These are phyloP conservation scores for Prosopocoilus inquinatus DNA, from an alignment of 2,888 invertebrate genomes.

Conservation along the genomic window DNA sequence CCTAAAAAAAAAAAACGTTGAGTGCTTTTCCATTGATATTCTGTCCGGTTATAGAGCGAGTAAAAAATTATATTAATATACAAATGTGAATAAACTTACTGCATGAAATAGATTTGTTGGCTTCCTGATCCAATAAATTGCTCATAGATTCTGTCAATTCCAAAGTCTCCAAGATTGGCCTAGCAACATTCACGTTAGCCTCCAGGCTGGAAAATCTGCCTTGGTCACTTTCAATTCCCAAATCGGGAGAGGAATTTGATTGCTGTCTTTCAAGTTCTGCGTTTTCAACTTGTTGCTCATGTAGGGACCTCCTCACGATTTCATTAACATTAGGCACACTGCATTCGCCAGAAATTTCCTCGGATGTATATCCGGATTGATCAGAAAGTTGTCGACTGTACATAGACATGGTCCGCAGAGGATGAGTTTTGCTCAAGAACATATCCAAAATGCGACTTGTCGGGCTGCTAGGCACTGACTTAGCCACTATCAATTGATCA, in stretches of 20 bases:
- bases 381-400: conserved; percentile 41
- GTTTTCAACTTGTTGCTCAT: conserved; percentile 11
- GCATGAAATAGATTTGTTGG: conserved; percentile 20
- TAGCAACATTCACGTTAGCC: conserved; percentile 50
- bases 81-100: conserved; percentile 19
- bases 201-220: conserved; percentile 64
- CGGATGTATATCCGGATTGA: conserved; percentile 53
- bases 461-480: conserved; percentile 28
- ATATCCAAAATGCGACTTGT: conserved; percentile 25
- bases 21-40: neutral
- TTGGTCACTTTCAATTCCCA: conserved; percentile 86
- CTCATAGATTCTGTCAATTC: conserved; percentile 50
- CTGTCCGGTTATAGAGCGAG: too few species aligned
- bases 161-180: conserved; percentile 50
- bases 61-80: neutral
- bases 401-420: neutral
- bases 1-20: conserved; percentile 24
- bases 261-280: conserved; percentile 42
- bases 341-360: conserved; percentile 41
- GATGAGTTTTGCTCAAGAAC: conserved; percentile 17
- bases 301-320: neutral
- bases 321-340: conserved; percentile 9
- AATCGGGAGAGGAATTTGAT: conserved; percentile 72
- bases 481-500: conserved; percentile 16
- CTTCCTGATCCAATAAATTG: conserved; percentile 43